Base-by-base conservation (phyloP, 2,888 invertebrate genomes). In the Anodontia alba region DNA sequence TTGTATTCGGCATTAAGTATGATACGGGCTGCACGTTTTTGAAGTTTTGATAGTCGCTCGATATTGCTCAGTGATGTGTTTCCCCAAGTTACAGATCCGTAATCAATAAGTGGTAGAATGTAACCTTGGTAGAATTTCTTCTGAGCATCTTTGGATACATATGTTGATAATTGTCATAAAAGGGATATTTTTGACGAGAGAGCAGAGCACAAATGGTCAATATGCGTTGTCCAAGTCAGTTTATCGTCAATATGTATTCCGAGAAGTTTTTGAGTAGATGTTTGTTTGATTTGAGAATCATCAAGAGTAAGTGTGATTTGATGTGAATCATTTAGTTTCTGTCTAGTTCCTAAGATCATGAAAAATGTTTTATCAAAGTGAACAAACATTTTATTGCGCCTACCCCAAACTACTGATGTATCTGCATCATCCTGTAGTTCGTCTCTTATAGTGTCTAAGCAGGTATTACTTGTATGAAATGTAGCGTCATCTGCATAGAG, bases 81-180 rank as follows among this genome's bases (percentile, higher is more conserved):
- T 33, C 62, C 33, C 62, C 62, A 62, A 8, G 20, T 5, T 15
- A 62, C 17, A 17, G 62, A 62, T 23, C 62, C 62, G 17, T 62
- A 62, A 33, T 62, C 62, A 62, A 62, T 62, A 17, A 62, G 33
- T 2, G 62, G 5, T 23, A 33, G 20, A 20, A 62, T 62, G 20
- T 62, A 62, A 3, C 62, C 62, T 33, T 62, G 33, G 33, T 62
- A 62, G 12, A 62, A 62, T 17, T 62, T 62, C 33, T 31, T 62
- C 33, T 62, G 57, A 17, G 20, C 29, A 33, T 62, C 33, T 5
- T 1, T 62, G 1, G 15, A 20, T 1, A 62, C 62, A 23, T 33
- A 62, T 5, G 1, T 15, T 20, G 62, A 62, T 33, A 62, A 17
- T 33, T 62, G 33, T 23, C 62, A 7, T 33, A 62, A 31, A 62